Evolutionary conservation across 2,888 invertebrate species (phyloP), one percentile per base, ranked within the genome.

Genomic region (Morpho deidamia): DNA sequence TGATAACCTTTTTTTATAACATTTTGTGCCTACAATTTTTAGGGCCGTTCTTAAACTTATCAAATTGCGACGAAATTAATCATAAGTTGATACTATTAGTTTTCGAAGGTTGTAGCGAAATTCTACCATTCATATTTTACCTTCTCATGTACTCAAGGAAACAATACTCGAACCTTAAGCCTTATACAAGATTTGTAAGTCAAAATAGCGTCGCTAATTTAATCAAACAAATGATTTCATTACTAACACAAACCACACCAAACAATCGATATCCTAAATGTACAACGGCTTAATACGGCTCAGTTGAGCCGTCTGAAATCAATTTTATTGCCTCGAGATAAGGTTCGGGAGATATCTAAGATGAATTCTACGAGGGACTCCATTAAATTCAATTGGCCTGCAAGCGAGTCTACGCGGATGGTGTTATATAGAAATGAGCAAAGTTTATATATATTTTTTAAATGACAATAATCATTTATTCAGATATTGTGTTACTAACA

Each of bases 321-420:
- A 33, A 40, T 38, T 32, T 35, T 51, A 47, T 39, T 8, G 2
- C 8, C 0, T 7, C 10, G 32, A 10, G 5, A 50, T 56, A 53
- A 41, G 45, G 44, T 32, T 48, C n/a, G 32, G n/a, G 38, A 51
- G 12, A 40, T 38, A 11, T 49, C 40, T 39, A 32, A 53, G 46
- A 58, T 53, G 50, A 57, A 60, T 58, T 56, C 65, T 58, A 59
- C 58, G 60, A 65, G 66, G 69, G 65, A 69, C 76, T 76, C 77
- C 74, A 81, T 81, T 83, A 80, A 74, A 81, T 67, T 72, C 82
- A 83, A 83, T 83, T 82, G 82, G 69, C 66, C 72, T 71, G 74
- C 69, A 69, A 75, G 71, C 70, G 73, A 66, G 53, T 52, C 58
- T 53, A 47, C 61, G 48, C 44, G 70, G 72, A 70, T 44, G 56